Conservation (phyloP, 2,797 vertebrate species). For the Babyrousa celebensis region DNA sequence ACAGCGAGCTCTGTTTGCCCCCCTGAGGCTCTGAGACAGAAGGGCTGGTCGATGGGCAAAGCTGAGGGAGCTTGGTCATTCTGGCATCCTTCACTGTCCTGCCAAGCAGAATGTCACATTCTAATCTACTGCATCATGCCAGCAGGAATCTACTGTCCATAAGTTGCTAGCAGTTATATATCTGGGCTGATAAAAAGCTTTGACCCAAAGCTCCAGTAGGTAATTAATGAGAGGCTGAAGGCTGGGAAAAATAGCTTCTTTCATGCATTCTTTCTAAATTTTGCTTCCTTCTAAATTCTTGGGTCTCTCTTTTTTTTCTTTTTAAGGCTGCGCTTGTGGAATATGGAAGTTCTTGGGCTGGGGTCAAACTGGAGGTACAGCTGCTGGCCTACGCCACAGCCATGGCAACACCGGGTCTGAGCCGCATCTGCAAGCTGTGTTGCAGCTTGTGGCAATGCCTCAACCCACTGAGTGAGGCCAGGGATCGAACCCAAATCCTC, state of each 20-base stretch:
- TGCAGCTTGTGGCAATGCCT: no score
- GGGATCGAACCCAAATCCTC: no score
- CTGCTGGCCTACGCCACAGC: no score
- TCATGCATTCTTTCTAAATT: not conserved
- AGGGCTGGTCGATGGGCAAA: not conserved
- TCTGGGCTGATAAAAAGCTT: not conserved
- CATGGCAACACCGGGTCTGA: no score
- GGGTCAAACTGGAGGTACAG: no score
- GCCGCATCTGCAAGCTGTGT: no score
- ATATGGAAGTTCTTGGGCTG: no score
- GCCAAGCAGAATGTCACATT: not conserved
- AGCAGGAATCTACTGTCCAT: not conserved
- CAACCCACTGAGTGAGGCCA: no score
- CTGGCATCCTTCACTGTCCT: not conserved
- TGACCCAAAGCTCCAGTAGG: no score
- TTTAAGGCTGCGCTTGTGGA: no score
- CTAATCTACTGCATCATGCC: not conserved
- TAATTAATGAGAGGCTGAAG: not conserved
- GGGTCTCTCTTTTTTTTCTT: not conserved
- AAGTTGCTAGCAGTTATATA: not conserved
- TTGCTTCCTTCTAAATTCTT: not conserved
- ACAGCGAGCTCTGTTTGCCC: rapidly evolving
- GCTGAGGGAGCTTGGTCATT: not conserved
- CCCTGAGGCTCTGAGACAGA: not conserved
- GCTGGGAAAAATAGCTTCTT: not conserved